Evolutionary conservation across 2,888 invertebrate genomes (phyloP).

Genomic region (Zelleria hepariella): DNA sequence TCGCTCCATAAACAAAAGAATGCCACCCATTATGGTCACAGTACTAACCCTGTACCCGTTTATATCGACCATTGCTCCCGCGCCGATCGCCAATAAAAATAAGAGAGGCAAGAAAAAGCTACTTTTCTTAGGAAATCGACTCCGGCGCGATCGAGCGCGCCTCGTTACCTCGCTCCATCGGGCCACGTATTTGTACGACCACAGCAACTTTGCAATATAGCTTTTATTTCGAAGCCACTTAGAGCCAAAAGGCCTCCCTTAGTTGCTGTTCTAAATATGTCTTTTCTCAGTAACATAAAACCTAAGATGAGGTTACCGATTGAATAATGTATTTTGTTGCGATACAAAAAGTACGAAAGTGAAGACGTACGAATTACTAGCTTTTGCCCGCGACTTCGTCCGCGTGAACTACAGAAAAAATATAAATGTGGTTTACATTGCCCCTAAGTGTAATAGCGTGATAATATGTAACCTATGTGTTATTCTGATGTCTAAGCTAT

Average conservation of each 20-base stretch:
- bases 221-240: background rate
- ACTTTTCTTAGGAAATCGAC: slow-evolving; percentile 54
- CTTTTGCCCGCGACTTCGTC: no score
- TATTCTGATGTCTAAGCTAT: no score
- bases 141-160: slow-evolving; percentile 31
- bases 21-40: slow-evolving; percentile 28
- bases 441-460: no score
- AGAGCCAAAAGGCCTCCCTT: background rate
- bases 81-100: slow-evolving; percentile 42
- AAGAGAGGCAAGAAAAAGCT: slow-evolving; percentile 43
- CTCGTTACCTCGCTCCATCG: slow-evolving; percentile 37
- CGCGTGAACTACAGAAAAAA: no score
- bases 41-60: slow-evolving; percentile 30
- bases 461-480: no score
- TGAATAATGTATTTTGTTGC: background rate
- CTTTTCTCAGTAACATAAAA: background rate
- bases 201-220: background rate
- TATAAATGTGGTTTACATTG: no score
- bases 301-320: background rate
- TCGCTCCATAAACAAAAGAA: slow-evolving; percentile 4
- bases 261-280: background rate
- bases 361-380: background rate
- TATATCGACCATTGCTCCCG: slow-evolving; percentile 58
- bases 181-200: background rate
- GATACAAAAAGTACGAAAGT: background rate